Conservation (phyloP, 2,113 vertebrate genomes). For the Hoplias malabaricus region DNA sequence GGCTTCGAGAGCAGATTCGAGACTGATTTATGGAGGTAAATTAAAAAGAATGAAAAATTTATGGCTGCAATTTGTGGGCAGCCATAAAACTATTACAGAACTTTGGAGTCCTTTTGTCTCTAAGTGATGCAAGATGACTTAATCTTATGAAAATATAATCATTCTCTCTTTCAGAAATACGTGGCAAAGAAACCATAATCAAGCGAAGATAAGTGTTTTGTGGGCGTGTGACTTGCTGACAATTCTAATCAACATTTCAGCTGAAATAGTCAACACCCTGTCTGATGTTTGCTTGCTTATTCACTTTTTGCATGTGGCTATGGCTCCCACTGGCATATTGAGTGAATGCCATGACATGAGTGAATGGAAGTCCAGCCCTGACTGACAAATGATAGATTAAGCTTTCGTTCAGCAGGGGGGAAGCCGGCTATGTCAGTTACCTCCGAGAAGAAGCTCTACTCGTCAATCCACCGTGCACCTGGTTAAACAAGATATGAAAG, state of each 20-base stretch:
- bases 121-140: constrained; percentile 70
- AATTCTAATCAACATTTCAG: constrained; percentile 45
- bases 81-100: constrained; percentile 80
- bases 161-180: constrained; percentile 43
- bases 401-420: constrained; percentile 71
- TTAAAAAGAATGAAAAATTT: constrained; percentile 81
- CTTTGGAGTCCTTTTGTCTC: constrained; percentile 76
- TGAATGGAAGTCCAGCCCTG: constrained; percentile 77
- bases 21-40: constrained; percentile 77
- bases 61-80: constrained; percentile 77
- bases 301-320: constrained; percentile 66
- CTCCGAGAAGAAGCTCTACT: constrained; percentile 72
- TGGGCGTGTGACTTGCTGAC: constrained; percentile 47
- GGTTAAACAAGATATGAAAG: constrained; percentile 78
- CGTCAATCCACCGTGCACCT: constrained; percentile 74
- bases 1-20: constrained; percentile 62
- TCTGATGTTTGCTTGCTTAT: constrained; percentile 34
- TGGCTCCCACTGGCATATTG: constrained; percentile 61
- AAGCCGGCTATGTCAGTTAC: constrained; percentile 76
- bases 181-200: constrained; percentile 41
- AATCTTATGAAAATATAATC: constrained; percentile 62
- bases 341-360: constrained; percentile 68
- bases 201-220: constrained; percentile 38
- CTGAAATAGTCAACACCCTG: constrained; percentile 47
- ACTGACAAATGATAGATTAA: constrained; percentile 82